A percentile compares a stretch with the other conserved stretches of the same genome.
Conservation (phyloP, 1,140 invertebrate genomes). For the Leguminivora glycinivorella region DNA sequence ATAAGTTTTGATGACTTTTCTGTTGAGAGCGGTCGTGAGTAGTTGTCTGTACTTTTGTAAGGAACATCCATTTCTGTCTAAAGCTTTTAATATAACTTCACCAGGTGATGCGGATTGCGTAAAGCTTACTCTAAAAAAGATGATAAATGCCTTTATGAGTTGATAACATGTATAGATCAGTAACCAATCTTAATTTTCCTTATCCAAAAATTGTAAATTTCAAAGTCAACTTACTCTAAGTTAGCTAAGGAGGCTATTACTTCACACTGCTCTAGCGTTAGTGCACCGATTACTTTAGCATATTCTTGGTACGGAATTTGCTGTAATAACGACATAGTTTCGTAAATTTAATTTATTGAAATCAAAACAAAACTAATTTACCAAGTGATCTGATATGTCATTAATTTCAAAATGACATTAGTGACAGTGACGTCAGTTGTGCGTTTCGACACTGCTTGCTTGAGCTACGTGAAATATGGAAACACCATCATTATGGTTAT, state of each 20-base stretch:
- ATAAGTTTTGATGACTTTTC: slow-evolving; percentile 48
- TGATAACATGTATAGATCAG: slow-evolving; percentile 24
- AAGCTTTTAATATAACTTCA: slow-evolving; percentile 50
- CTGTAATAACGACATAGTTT: slow-evolving; percentile 43
- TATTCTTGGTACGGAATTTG: slow-evolving; percentile 44
- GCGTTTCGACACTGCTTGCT: too few species aligned
- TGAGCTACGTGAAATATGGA: too few species aligned
- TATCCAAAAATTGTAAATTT: too few species aligned
- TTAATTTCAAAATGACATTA: not conserved
- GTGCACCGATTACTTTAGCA: slow-evolving; percentile 36
- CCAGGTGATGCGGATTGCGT: slow-evolving; percentile 51
- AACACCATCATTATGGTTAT: too few species aligned
- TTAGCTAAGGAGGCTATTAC: slow-evolving; percentile 40
- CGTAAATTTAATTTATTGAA: not conserved
- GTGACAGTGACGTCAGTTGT: not conserved
- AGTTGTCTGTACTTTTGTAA: slow-evolving; percentile 47
- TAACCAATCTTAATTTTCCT: not conserved
- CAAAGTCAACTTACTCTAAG: slow-evolving; percentile 37
- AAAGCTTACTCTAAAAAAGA: slow-evolving; percentile 47
- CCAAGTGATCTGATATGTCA: not conserved
- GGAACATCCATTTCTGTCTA: slow-evolving; percentile 54
- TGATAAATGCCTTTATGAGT: slow-evolving; percentile 5
- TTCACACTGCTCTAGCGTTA: slow-evolving; percentile 39
- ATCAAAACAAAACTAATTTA: not conserved
- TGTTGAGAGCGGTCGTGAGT: slow-evolving; percentile 39